Percentiles rank a stretch among this genome's conserved stretches.
Evolutionary conservation across 2,113 vertebrate genomes (phyloP).

Genomic region (Dromas ardeola): DNA sequence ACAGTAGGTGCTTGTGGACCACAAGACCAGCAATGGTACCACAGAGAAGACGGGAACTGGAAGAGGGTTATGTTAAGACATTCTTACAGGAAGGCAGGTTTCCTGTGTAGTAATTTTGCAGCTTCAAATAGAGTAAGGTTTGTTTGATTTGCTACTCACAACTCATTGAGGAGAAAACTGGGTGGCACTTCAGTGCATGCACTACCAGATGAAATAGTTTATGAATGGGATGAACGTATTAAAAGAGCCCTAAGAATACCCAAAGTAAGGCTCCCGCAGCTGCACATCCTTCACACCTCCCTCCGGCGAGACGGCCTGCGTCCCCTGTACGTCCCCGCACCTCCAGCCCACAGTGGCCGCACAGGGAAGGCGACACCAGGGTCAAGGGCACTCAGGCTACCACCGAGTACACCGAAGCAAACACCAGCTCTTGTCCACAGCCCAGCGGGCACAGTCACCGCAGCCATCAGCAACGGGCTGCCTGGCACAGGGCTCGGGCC

Average conservation of each 20-base stretch:
- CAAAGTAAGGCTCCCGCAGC: background rate
- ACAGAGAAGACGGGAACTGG: background rate
- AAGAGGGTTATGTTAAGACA: background rate
- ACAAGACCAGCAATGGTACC: background rate
- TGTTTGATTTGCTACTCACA: background rate
- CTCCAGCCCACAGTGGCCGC: background rate
- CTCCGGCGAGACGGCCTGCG: fast-evolving
- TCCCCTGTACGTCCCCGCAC: fast-evolving
- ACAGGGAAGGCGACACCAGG: background rate
- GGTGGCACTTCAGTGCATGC: background rate
- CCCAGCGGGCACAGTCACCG: fast-evolving
- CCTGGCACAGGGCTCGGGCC: background rate
- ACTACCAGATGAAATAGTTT: background rate
- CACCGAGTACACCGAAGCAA: background rate
- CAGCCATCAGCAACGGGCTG: fast-evolving
- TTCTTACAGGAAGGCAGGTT: background rate
- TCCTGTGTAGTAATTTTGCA: background rate
- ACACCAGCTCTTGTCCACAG: fast-evolving
- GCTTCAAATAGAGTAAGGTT: background rate
- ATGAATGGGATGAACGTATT: background rate
- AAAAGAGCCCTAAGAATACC: background rate
- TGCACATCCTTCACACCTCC: background rate
- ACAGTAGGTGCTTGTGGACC: background rate
- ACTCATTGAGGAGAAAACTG: background rate
- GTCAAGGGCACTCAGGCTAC: background rate